Conservation (phyloP, 2,797 vertebrate species). For the Pelobates cultripes region DNA sequence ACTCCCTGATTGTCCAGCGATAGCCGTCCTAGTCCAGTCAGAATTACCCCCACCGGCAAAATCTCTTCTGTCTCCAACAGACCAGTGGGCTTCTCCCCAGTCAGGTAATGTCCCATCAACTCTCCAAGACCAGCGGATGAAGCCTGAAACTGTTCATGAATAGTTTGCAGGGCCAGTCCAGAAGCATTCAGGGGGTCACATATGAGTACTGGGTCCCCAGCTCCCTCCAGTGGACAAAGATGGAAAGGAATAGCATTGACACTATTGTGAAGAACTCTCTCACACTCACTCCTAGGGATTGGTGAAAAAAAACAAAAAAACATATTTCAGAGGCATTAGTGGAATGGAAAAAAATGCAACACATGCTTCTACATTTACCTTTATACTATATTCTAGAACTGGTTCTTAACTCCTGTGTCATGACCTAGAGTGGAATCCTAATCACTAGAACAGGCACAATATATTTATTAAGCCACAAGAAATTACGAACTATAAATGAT, state of each 20-base stretch:
- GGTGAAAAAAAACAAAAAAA: background rate
- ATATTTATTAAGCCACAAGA: no score
- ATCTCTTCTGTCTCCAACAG: conserved; percentile 89
- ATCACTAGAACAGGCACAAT: no score
- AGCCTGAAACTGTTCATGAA: conserved; percentile 85
- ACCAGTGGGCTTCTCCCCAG: conserved; percentile 87
- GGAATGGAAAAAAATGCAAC: no score
- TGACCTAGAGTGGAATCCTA: no score
- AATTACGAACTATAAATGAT: no score
- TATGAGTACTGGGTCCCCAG: conserved; percentile 66
- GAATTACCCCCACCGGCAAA: conserved; percentile 80
- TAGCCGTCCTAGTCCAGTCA: conserved; percentile 83
- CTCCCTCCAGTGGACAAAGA: conserved; percentile 53
- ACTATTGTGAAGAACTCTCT: conserved; percentile 78
- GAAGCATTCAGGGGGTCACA: conserved; percentile 77
- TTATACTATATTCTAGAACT: no score
- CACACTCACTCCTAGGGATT: conserved; percentile 77
- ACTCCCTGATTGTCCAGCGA: conserved; percentile 74
- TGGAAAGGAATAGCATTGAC: conserved; percentile 79
- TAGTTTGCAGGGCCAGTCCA: conserved; percentile 75
- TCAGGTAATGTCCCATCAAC: conserved; percentile 82
- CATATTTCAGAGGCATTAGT: background rate
- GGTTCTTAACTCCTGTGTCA: no score
- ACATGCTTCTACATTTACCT: no score
- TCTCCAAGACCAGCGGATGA: conserved; percentile 74